Percentiles rank a stretch among this genome's conserved stretches.
Evolutionary conservation across 2,113 vertebrate genomes (phyloP).

Genomic region (Notechis scutatus): DNA sequence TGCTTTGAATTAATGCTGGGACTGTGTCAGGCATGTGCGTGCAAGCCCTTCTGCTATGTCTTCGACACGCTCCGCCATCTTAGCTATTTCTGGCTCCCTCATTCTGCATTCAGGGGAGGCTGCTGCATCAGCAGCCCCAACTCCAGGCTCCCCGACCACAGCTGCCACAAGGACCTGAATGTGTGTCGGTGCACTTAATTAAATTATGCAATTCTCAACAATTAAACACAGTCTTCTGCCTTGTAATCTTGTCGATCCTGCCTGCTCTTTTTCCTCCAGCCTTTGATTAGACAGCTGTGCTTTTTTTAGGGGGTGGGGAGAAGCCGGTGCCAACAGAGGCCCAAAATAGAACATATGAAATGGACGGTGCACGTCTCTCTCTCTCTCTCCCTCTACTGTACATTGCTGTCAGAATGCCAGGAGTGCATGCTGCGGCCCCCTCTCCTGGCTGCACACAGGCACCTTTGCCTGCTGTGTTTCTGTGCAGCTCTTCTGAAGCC

Average conservation of each 20-base stretch:
- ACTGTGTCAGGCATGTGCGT: constrained; percentile 3
- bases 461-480: background rate
- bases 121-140: background rate
- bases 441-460: background rate
- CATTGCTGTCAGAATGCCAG: constrained; percentile 9
- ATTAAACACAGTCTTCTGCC: background rate
- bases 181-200: background rate
- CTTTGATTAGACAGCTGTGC: constrained; percentile 11
- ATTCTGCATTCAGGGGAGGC: background rate
- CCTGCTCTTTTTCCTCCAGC: background rate
- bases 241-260: background rate
- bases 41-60: background rate
- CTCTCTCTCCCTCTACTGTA: background rate
- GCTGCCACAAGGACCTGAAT: background rate
- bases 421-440: background rate
- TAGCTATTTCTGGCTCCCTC: background rate
- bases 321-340: background rate
- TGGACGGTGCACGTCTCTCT: background rate
- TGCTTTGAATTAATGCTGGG: background rate
- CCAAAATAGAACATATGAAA: background rate
- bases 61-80: constrained; percentile 8
- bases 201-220: constrained; percentile 1
- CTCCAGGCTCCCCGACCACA: background rate
- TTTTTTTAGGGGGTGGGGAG: background rate
- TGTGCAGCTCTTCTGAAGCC: background rate